phyloP scores from a whole-genome alignment of 2,888 invertebrate genomes.

The Caenorhabditis angaria region DNA sequence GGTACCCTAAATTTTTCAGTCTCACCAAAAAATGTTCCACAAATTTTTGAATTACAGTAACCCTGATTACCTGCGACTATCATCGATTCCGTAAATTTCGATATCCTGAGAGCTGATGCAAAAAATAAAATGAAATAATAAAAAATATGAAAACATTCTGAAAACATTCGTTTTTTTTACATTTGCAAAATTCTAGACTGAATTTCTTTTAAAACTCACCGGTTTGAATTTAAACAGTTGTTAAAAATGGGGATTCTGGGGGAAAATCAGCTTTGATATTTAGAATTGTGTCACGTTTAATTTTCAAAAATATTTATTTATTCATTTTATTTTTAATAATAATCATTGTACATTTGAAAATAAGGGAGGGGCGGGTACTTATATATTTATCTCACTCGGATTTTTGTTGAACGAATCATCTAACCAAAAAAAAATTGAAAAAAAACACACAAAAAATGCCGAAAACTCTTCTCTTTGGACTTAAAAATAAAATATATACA shows the following conservation, averaged over 20 bases:
- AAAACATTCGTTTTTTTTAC: not conserved
- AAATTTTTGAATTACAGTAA: too few relatives aligned
- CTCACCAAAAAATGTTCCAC: too few relatives aligned
- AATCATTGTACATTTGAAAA: not conserved
- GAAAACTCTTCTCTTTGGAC: slow-evolving; percentile 1
- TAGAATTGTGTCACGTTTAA: not conserved
- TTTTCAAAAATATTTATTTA: not conserved
- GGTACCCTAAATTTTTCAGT: too few relatives aligned
- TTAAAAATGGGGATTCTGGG: not conserved
- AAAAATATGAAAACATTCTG: not conserved
- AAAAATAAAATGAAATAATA: slow-evolving; percentile 1
- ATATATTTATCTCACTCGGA: not conserved
- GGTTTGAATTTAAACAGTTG: not conserved
- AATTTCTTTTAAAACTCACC: not conserved
- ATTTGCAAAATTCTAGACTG: too few relatives aligned
- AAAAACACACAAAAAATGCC: not conserved
- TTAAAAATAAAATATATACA: slow-evolving; percentile 1
- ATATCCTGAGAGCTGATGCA: not conserved
- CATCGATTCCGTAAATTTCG: not conserved
- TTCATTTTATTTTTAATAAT: too few relatives aligned
- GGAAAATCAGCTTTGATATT: not conserved
- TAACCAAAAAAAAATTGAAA: too few relatives aligned
- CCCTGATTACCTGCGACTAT: not conserved
- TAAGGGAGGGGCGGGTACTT: not conserved
- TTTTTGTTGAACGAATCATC: slow-evolving; percentile 2